These are phyloP conservation scores for Labia minor DNA, from an alignment of 2,888 invertebrate species.

Conservation along the genomic window DNA sequence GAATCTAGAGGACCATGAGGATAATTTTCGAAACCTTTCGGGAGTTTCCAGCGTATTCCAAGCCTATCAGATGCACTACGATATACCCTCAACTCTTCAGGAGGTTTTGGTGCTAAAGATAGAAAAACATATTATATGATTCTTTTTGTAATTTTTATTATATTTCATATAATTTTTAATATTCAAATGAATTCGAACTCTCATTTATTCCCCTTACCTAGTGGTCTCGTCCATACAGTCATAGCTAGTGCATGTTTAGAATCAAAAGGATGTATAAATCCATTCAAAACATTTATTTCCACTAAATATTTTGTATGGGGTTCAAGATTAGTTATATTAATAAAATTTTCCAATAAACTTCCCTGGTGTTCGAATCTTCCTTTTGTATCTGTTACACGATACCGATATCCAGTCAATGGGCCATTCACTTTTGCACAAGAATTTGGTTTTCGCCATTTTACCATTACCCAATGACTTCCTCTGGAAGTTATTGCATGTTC, in stretches of 20 bases:
- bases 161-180: background rate
- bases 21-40: background rate
- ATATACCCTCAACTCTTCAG: constrained; percentile 24
- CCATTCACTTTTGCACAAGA: constrained; percentile 24
- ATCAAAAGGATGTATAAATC: constrained; percentile 14
- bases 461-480: constrained; percentile 25
- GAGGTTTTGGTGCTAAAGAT: constrained; percentile 21
- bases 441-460: constrained; percentile 25
- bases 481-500: constrained; percentile 18
- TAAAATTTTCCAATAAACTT: constrained; percentile 18
- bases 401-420: constrained; percentile 26
- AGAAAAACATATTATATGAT: background rate
- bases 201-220: constrained; percentile 21
- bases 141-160: background rate
- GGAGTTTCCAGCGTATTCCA: constrained; percentile 25
- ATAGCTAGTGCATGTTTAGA: constrained; percentile 18
- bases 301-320: constrained; percentile 22
- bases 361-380: constrained; percentile 18
- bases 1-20: constrained; percentile 17
- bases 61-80: constrained; percentile 24
- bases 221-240: constrained; percentile 22
- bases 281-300: constrained; percentile 24
- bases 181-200: no score
- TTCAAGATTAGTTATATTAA: constrained; percentile 25
- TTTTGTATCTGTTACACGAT: constrained; percentile 19